phyloP scores from a whole-genome alignment of 2,113 vertebrate genomes.

The Anarhynchus alexandrinus region DNA sequence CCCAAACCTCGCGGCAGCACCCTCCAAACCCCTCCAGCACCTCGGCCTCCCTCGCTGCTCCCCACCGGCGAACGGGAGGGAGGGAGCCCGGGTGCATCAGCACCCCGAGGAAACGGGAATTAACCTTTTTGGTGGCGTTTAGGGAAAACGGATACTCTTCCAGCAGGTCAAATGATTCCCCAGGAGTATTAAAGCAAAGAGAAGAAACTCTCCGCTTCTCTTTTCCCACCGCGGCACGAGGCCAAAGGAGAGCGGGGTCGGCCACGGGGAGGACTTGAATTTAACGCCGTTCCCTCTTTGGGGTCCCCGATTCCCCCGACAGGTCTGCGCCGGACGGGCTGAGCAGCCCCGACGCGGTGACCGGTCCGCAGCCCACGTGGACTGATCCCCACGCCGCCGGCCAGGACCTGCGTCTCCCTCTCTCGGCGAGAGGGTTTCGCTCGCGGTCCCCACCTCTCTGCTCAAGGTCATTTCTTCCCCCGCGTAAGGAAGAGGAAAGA shows the following conservation, averaged over 20 bases:
- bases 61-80: fast-evolving
- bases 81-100: background rate
- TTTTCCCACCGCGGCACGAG: too few relatives aligned
- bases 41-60: too few relatives aligned
- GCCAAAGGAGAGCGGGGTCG: too few relatives aligned
- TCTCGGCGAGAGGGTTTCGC: fast-evolving
- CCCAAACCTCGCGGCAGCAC: too few relatives aligned
- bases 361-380: background rate
- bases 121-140: background rate
- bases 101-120: too few relatives aligned
- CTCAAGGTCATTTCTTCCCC: background rate
- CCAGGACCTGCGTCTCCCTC: background rate
- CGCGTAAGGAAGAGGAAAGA: background rate
- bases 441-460: background rate
- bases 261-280: background rate
- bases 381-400: background rate
- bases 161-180: background rate
- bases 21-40: background rate
- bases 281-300: fast-evolving
- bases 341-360: too few relatives aligned
- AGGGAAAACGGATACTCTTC: fast-evolving
- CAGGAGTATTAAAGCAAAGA: background rate
- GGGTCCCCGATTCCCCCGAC: too few relatives aligned
- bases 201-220: background rate
- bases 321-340: too few relatives aligned